Percentiles rank a stretch among this genome's conserved stretches.
phyloP scores from a whole-genome alignment of 2,888 invertebrate species.

The Tetramorium bicarinatum region DNA sequence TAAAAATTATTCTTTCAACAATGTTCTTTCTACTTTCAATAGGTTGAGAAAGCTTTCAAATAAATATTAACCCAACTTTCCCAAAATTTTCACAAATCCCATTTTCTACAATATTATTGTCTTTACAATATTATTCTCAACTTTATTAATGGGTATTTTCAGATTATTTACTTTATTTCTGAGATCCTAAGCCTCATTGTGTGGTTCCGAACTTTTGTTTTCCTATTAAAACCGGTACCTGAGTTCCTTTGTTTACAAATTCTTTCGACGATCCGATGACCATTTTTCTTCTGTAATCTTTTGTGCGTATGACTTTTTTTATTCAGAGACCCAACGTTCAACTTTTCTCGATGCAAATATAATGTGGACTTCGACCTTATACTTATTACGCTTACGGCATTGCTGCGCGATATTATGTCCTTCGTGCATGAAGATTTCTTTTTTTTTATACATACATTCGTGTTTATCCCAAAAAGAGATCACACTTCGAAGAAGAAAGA shows the following conservation, averaged over 20 bases:
- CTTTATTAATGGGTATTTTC: background rate
- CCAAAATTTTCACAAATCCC: background rate
- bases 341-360: background rate
- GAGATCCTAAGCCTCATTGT: background rate
- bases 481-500: background rate
- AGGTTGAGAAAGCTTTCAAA: no score
- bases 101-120: no score
- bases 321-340: no score
- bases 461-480: conserved; percentile 9
- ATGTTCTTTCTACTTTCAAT: background rate
- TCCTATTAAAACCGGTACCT: background rate
- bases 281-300: background rate
- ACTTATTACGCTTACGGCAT: no score
- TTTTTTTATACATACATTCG: background rate
- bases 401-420: conserved; percentile 5
- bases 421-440: background rate
- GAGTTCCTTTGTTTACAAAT: background rate
- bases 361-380: conserved; percentile 7
- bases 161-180: background rate
- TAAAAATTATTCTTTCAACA: background rate
- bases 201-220: no score
- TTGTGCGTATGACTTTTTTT: background rate
- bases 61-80: background rate
- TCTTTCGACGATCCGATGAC: background rate
- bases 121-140: background rate